phyloP scores from a whole-genome alignment of 2,113 vertebrate species.

The Pandion haliaetus region DNA sequence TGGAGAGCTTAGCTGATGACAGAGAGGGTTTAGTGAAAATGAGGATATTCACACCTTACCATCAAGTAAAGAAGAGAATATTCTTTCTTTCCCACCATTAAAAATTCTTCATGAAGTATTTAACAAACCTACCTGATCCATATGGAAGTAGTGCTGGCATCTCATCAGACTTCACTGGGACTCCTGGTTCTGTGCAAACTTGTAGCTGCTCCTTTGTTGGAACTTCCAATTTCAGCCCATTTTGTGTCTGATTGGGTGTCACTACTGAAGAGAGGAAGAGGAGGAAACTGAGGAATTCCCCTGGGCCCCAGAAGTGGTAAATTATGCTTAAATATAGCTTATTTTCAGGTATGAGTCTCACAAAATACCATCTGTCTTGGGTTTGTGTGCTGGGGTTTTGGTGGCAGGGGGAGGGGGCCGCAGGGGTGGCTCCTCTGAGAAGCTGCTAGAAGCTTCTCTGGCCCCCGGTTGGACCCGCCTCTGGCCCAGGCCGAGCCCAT shows the following conservation, averaged over 20 bases:
- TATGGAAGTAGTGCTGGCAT: not conserved
- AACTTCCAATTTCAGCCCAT: not conserved
- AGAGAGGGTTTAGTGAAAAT: not conserved
- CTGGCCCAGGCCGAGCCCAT: too few relatives aligned
- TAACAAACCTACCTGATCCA: not conserved
- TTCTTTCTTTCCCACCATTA: not conserved
- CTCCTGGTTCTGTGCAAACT: not conserved
- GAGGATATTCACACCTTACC: not conserved
- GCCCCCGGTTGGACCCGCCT: too few relatives aligned
- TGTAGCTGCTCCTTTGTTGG: not conserved
- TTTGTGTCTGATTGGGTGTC: not conserved
- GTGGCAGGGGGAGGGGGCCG: accelerated
- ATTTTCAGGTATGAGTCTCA: not conserved
- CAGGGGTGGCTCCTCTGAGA: too few relatives aligned
- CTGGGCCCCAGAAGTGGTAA: not conserved
- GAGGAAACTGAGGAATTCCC: not conserved
- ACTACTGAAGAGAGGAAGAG: not conserved
- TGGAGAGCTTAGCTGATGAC: not conserved
- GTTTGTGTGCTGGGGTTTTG: too few relatives aligned
- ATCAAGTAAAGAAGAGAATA: not conserved
- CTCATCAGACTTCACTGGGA: not conserved
- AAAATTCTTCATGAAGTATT: not conserved
- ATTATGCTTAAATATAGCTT: not conserved
- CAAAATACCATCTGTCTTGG: not conserved
- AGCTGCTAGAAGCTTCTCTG: too few relatives aligned